These are phyloP conservation scores for Ptychobarbus kaznakovi DNA, from an alignment of 2,797 vertebrate species.

Conservation along the genomic window DNA sequence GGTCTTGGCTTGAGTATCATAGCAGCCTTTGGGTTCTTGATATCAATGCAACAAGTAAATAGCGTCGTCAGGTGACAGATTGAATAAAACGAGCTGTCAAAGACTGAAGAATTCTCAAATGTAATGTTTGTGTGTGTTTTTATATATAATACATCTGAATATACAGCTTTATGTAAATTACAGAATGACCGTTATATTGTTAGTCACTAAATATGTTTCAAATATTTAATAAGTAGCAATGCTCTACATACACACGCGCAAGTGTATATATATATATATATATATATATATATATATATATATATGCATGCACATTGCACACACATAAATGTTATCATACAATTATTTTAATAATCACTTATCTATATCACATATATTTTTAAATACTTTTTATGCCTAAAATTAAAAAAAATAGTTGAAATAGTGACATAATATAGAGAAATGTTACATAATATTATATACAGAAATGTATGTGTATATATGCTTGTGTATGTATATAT, in stretches of 20 bases:
- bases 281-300: too few species aligned
- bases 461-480: too few species aligned
- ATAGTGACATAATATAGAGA: too few species aligned
- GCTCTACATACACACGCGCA: neutral
- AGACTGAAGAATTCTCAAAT: neutral
- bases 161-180: neutral
- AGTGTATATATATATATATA: too few species aligned
- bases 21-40: neutral
- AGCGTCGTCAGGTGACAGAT: neutral
- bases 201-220: neutral
- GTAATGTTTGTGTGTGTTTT: neutral
- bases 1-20: slow-evolving; percentile 14
- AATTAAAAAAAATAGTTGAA: too few species aligned
- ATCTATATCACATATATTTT: too few species aligned
- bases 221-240: neutral
- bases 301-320: too few species aligned
- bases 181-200: neutral
- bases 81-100: neutral
- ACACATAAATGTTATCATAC: too few species aligned
- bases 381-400: too few species aligned
- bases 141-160: neutral
- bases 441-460: too few species aligned
- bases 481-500: too few species aligned
- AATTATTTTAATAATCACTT: too few species aligned
- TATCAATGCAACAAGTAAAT: slow-evolving; percentile 13